A percentile compares a stretch with the other conserved stretches of the same genome.
These are phyloP conservation scores for Cynodonichthys magdalenae DNA, from an alignment of 2,797 vertebrate genomes.

Conservation along the genomic window DNA sequence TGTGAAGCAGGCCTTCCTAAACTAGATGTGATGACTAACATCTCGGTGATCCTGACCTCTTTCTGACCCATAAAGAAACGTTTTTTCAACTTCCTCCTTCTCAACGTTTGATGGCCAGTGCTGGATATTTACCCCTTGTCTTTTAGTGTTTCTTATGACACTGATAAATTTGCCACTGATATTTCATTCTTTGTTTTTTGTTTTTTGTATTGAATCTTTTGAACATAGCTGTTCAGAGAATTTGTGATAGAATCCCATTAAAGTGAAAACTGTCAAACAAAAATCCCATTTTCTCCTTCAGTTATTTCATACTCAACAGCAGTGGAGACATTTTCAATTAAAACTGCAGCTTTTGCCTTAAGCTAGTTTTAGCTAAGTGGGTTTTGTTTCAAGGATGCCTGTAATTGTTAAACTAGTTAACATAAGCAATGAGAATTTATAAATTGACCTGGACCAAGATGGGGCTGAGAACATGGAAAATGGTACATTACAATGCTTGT, in stretches of 20 bases:
- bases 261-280: constrained; percentile 45
- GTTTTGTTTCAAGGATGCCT: constrained; percentile 55
- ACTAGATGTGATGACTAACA: constrained; percentile 29
- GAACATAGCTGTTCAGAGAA: constrained; percentile 49
- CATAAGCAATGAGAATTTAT: constrained; percentile 26
- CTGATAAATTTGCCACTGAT: constrained; percentile 10
- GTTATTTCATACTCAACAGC: constrained; percentile 60
- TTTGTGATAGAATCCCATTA: constrained; percentile 55
- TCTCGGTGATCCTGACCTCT: constrained; percentile 15
- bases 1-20: constrained; percentile 28
- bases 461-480: constrained; percentile 8
- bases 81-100: constrained; percentile 19
- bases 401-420: constrained; percentile 56
- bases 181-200: constrained; percentile 10
- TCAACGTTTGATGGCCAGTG: constrained; percentile 11
- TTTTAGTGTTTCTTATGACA: constrained; percentile 6
- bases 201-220: constrained; percentile 45
- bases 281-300: constrained; percentile 70
- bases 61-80: constrained; percentile 18
- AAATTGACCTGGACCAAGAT: constrained; percentile 14
- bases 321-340: constrained; percentile 68
- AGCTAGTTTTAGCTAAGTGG: constrained; percentile 31
- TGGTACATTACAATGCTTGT: constrained; percentile 23
- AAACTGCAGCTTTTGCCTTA: constrained; percentile 64
- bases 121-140: constrained; percentile 4